These are phyloP conservation scores for Lasioglossum marginatum DNA, from an alignment of 2,888 invertebrate species.

Conservation along the genomic window DNA sequence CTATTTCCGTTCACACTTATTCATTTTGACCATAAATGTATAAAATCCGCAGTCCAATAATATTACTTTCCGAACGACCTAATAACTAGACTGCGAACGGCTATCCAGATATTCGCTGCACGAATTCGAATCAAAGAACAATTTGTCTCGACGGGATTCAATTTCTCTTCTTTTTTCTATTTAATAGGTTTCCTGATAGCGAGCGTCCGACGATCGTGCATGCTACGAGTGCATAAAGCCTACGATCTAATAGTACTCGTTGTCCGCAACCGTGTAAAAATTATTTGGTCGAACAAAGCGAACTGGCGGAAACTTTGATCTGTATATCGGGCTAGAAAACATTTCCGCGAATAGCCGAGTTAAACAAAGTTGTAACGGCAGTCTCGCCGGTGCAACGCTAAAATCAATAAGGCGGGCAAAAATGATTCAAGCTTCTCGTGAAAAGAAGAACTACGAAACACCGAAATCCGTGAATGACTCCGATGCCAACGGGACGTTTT, in stretches of 20 bases:
- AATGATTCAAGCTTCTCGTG: slow-evolving; percentile 22
- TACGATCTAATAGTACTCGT: background rate
- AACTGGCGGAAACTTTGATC: background rate
- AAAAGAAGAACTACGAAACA: slow-evolving; percentile 35
- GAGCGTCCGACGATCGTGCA: background rate
- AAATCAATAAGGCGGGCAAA: slow-evolving; percentile 32
- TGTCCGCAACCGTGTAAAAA: background rate
- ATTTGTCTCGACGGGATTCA: background rate
- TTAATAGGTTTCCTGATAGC: background rate
- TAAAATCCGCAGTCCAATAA: too few relatives aligned
- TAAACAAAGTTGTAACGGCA: background rate
- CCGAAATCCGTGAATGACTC: slow-evolving; percentile 48
- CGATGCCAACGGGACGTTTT: background rate
- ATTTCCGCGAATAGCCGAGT: background rate
- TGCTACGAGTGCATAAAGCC: background rate
- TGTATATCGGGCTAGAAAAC: background rate
- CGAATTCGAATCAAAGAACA: background rate
- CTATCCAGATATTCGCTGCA: background rate
- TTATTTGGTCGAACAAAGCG: background rate
- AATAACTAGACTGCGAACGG: background rate
- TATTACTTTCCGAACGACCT: too few relatives aligned
- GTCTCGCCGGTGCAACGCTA: background rate
- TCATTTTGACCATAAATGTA: too few relatives aligned
- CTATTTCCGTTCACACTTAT: too few relatives aligned
- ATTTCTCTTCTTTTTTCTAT: background rate